phyloP scores from a whole-genome alignment of 2,113 vertebrate species.

The Paramisgurnus dabryanus region DNA sequence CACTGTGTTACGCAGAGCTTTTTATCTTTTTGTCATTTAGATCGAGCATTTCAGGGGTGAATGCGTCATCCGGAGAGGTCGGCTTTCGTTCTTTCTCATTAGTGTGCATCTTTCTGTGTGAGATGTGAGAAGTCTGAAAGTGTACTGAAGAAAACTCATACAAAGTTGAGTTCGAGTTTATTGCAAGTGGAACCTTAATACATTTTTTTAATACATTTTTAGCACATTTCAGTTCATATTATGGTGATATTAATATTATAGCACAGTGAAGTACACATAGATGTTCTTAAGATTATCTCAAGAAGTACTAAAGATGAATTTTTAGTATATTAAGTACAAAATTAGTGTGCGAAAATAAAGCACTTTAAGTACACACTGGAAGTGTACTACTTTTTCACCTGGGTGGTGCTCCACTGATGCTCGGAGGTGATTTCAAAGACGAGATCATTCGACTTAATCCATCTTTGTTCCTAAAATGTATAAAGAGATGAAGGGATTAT shows the following conservation, averaged over 20 bases:
- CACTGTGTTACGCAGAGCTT: conserved; percentile 21
- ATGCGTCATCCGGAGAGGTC: conserved; percentile 29
- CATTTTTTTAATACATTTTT: no score
- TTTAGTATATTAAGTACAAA: no score
- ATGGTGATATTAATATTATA: no score
- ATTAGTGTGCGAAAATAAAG: no score
- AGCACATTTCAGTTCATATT: no score
- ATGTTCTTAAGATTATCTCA: no score
- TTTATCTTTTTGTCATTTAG: conserved; percentile 53
- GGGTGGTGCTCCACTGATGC: background rate
- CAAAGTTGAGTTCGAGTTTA: no score
- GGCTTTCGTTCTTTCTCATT: background rate
- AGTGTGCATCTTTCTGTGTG: background rate
- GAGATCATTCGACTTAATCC: conserved; percentile 14
- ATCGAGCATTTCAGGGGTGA: conserved; percentile 36
- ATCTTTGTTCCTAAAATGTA: conserved; percentile 24
- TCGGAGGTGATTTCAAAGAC: conserved; percentile 1
- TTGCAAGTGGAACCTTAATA: no score
- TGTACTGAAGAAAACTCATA: conserved; percentile 5
- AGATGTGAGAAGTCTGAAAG: conserved; percentile 27
- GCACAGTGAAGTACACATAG: no score
- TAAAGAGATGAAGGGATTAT: conserved; percentile 27
- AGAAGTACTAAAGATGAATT: no score
- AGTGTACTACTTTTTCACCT: background rate
- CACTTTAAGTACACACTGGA: no score